These are phyloP conservation scores for Cercocebus atys DNA, from an alignment of 2,113 vertebrate genomes.

Conservation along the genomic window DNA sequence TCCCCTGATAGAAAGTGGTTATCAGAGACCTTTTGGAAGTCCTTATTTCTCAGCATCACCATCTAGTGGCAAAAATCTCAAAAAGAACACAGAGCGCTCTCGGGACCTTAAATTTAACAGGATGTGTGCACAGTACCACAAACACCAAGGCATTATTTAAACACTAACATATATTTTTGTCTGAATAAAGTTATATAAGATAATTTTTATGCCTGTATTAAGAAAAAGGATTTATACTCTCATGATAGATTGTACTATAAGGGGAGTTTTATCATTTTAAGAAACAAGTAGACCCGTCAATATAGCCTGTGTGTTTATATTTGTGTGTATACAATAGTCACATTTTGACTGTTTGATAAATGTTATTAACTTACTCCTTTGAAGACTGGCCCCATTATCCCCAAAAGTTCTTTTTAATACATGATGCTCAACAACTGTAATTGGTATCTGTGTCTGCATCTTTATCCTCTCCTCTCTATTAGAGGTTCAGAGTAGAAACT, in stretches of 20 bases:
- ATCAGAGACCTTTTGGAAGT: not conserved
- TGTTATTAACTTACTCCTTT: not conserved
- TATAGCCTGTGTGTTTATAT: not conserved
- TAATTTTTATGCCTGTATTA: not conserved
- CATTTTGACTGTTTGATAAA: not conserved
- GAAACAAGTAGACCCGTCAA: not conserved
- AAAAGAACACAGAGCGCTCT: not conserved
- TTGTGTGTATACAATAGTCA: not conserved
- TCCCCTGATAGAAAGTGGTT: not conserved
- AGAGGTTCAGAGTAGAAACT: not conserved
- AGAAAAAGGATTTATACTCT: not conserved
- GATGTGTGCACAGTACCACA: not conserved
- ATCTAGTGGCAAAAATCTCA: slow-evolving; percentile 19
- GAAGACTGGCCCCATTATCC: not conserved
- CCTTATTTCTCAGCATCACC: not conserved
- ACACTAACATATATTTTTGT: not conserved
- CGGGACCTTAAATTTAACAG: not conserved
- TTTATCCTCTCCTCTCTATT: not conserved
- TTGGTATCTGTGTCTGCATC: not conserved
- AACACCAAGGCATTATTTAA: not conserved
- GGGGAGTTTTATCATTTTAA: not conserved
- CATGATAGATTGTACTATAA: not conserved
- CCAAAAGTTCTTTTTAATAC: not conserved
- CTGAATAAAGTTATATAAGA: not conserved
- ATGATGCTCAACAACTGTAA: not conserved